phyloP scores from a whole-genome alignment of 1,140 invertebrate species.

The Monomorium pharaonis region DNA sequence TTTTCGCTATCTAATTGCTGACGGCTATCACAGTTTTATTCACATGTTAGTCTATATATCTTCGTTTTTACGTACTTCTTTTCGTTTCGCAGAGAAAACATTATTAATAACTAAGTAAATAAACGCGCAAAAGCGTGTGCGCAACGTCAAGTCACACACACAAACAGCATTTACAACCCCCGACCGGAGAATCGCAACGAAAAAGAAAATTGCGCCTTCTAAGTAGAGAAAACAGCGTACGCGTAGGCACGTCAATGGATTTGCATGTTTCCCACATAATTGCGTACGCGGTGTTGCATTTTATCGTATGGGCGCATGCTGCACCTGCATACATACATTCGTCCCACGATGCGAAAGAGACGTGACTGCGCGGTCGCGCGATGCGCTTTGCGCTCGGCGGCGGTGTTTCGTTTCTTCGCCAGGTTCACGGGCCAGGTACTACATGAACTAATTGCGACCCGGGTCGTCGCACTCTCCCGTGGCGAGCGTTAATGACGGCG shows the following conservation, averaged over 20 bases:
- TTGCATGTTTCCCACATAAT: slow-evolving; percentile 37
- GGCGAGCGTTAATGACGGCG: slow-evolving; percentile 44
- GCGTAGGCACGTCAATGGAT: slow-evolving; percentile 34
- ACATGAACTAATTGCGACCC: slow-evolving; percentile 46
- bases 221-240: slow-evolving; percentile 44
- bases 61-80: neutral
- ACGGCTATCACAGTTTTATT: neutral
- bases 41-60: neutral
- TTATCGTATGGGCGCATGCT: neutral
- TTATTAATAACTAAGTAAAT: slow-evolving; percentile 46
- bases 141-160: neutral
- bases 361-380: slow-evolving; percentile 26
- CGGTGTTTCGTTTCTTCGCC: slow-evolving; percentile 33
- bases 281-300: slow-evolving; percentile 13
- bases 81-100: neutral
- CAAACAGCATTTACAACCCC: slow-evolving; percentile 6
- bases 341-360: slow-evolving; percentile 22
- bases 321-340: slow-evolving; percentile 10
- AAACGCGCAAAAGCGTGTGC: neutral
- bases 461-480: slow-evolving; percentile 29
- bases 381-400: slow-evolving; percentile 20
- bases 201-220: slow-evolving; percentile 13
- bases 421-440: slow-evolving; percentile 4
- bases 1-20: neutral
- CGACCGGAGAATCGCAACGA: neutral